These are phyloP conservation scores for Varroa destructor DNA, from an alignment of 1,140 invertebrate genomes.

Conservation along the genomic window DNA sequence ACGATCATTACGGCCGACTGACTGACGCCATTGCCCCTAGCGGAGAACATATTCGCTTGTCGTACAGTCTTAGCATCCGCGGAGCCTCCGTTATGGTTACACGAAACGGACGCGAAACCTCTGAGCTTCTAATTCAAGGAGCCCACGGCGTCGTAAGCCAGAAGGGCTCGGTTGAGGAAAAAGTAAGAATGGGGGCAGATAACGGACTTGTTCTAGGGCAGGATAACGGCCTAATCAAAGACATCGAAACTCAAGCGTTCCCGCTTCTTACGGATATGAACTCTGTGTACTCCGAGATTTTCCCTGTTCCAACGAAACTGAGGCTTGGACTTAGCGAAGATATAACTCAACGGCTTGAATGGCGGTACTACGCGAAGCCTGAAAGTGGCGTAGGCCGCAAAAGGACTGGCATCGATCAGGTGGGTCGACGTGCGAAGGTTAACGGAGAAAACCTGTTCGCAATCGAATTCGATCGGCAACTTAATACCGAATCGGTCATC, in stretches of 20 bases:
- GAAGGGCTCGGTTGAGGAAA: slow-evolving; percentile 1
- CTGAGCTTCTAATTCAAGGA: slow-evolving; percentile 72
- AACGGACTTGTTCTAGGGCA: slow-evolving; percentile 1
- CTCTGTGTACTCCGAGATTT: slow-evolving; percentile 34
- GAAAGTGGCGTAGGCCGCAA: slow-evolving; percentile 35
- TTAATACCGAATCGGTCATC: slow-evolving; percentile 71
- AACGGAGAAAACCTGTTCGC: slow-evolving; percentile 57
- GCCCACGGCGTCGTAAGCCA: slow-evolving; percentile 49
- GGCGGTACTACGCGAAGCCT: slow-evolving; percentile 56
- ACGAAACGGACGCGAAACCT: slow-evolving; percentile 61
- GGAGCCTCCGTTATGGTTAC: slow-evolving; percentile 35
- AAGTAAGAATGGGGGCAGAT: background rate
- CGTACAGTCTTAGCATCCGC: slow-evolving; percentile 35
- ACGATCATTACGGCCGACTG: slow-evolving; percentile 68
- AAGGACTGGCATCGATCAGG: slow-evolving; percentile 32
- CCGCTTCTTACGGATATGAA: slow-evolving; percentile 35
- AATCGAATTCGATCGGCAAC: slow-evolving; percentile 76
- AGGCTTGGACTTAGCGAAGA: slow-evolving; percentile 73
- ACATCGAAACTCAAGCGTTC: slow-evolving; percentile 35
- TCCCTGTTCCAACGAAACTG: slow-evolving; percentile 76
- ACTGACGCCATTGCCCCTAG: slow-evolving; percentile 70
- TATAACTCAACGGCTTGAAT: slow-evolving; percentile 82
- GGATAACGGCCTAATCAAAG: slow-evolving; percentile 26
- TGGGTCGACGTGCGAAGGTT: slow-evolving; percentile 43
- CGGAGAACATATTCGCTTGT: slow-evolving; percentile 67